Conservation (phyloP, 1,140 invertebrate species). For the Nebria ingens region DNA sequence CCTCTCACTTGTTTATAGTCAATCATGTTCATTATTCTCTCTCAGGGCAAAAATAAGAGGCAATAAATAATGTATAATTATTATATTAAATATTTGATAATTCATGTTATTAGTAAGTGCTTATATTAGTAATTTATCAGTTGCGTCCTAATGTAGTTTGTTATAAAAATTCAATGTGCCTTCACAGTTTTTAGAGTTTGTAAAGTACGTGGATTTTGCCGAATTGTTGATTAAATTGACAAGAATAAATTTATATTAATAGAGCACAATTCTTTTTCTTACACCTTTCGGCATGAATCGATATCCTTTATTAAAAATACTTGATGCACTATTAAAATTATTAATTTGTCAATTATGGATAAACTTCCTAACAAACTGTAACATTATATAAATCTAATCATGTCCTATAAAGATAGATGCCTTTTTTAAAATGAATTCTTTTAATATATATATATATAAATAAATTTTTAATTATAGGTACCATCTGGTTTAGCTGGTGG, state of each 20-base stretch:
- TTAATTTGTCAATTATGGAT: too few species aligned
- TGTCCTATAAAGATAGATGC: too few species aligned
- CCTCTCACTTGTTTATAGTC: background rate
- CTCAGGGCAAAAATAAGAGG: constrained; percentile 1
- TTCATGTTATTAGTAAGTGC: background rate
- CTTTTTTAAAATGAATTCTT: too few species aligned
- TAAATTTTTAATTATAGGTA: too few species aligned
- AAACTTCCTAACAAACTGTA: too few species aligned
- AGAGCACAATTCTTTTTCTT: background rate
- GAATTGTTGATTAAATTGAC: background rate
- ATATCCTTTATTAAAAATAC: too few species aligned
- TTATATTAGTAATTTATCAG: constrained; percentile 1
- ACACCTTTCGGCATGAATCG: too few species aligned
- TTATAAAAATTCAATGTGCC: constrained; percentile 3
- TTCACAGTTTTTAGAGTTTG: background rate
- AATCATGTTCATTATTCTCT: background rate
- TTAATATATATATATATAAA: too few species aligned
- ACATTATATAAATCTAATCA: too few species aligned
- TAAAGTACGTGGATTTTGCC: background rate
- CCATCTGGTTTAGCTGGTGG: constrained; percentile 26
- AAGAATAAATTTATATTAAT: constrained; percentile 2
- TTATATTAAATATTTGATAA: background rate
- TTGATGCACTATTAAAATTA: too few species aligned
- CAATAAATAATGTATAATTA: background rate
- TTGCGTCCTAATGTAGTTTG: background rate